Conservation (phyloP, 1,140 invertebrate genomes). For the Drosophila navojoa region DNA sequence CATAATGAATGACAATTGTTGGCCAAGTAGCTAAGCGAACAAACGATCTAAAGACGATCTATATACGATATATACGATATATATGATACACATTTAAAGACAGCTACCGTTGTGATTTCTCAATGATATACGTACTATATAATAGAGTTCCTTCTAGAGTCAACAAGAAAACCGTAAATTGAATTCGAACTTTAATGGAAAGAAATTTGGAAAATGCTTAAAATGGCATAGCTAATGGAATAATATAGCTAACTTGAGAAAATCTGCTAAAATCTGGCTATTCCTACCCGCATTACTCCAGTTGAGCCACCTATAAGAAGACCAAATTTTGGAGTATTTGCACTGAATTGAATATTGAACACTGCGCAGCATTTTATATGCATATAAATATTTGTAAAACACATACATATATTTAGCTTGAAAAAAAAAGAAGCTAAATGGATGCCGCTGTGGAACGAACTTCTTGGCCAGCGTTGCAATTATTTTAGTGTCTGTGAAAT, state of each 20-base stretch:
- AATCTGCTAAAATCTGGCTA: too few species aligned
- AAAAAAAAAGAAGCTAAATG: slow-evolving; percentile 4
- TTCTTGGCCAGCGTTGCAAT: slow-evolving; percentile 22
- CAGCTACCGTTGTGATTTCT: not conserved
- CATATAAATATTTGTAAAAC: not conserved
- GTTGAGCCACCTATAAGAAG: too few species aligned
- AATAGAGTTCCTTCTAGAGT: too few species aligned
- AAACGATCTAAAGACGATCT: not conserved
- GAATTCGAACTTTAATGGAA: too few species aligned
- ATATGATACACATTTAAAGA: slow-evolving; percentile 6
- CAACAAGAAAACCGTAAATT: too few species aligned
- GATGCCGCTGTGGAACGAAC: slow-evolving; percentile 20
- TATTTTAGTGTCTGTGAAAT: slow-evolving; percentile 40
- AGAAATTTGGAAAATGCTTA: too few species aligned
- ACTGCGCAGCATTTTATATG: not conserved
- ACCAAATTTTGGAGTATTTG: too few species aligned
- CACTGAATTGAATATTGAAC: too few species aligned
- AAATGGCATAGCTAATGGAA: too few species aligned
- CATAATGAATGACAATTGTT: slow-evolving; percentile 44
- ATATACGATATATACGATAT: slow-evolving; percentile 2
- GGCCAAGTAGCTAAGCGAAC: slow-evolving; percentile 28
- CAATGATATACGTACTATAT: too few species aligned
- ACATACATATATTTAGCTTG: not conserved
- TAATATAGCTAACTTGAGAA: too few species aligned
- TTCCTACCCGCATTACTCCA: too few species aligned